Evolutionary conservation across 1,140 invertebrate genomes (phyloP).

Genomic region (Prorops nasuta): DNA sequence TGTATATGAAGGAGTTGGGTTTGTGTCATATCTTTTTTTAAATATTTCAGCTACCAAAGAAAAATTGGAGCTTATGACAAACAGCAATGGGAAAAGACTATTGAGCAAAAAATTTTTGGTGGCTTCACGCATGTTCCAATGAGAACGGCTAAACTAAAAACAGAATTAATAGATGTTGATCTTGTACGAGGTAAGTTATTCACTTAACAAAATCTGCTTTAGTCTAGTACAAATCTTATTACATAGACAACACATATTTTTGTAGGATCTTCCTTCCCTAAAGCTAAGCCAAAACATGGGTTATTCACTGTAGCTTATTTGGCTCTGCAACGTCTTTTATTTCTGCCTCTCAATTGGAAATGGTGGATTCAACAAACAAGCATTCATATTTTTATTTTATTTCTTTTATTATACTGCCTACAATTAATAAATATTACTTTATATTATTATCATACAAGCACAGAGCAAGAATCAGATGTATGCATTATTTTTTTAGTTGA

Average conservation of each 20-base stretch:
- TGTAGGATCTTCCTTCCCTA: slow-evolving; percentile 88
- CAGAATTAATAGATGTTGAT: slow-evolving; percentile 93
- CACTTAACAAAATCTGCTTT: neutral
- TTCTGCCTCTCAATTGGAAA: slow-evolving; percentile 77
- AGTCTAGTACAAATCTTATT: too few species aligned
- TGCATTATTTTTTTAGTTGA: too few species aligned
- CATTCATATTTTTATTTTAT: slow-evolving; percentile 66
- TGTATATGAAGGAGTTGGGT: slow-evolving; percentile 7
- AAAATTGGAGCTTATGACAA: slow-evolving; percentile 96
- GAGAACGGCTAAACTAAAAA: slow-evolving; percentile 83
- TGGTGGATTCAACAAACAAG: slow-evolving; percentile 92
- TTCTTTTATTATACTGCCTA: slow-evolving; percentile 74
- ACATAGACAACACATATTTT: too few species aligned
- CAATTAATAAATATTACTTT: slow-evolving; percentile 71
- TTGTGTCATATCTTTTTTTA: slow-evolving; percentile 1
- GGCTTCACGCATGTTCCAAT: slow-evolving; percentile 83
- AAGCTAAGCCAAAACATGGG: slow-evolving; percentile 88
- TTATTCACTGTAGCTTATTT: slow-evolving; percentile 77
- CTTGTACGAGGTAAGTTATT: slow-evolving; percentile 68
- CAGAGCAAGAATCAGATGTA: slow-evolving; percentile 51
- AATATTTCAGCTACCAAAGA: slow-evolving; percentile 75
- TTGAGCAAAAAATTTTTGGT: slow-evolving; percentile 85
- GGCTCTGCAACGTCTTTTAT: slow-evolving; percentile 74
- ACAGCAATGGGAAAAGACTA: slow-evolving; percentile 92
- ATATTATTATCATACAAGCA: slow-evolving; percentile 58